Percentiles rank a stretch among this genome's conserved stretches.
phyloP scores from a whole-genome alignment of 2,888 invertebrate genomes.

The Rotaria magnacalcarata region DNA sequence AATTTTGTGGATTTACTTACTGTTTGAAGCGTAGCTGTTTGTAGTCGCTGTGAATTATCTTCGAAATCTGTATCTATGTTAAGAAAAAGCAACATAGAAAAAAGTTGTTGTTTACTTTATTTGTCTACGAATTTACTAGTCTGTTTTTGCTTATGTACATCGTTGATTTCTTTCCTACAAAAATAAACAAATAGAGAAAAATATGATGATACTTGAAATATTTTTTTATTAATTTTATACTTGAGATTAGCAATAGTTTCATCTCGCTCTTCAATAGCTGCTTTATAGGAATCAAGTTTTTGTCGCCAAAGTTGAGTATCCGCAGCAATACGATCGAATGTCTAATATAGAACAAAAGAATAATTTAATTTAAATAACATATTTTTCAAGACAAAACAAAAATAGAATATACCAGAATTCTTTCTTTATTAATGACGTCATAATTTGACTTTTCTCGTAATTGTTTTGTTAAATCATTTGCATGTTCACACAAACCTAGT shows the following conservation, averaged over 20 bases:
- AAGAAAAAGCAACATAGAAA: neutral
- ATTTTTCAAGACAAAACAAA: neutral
- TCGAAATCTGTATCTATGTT: neutral
- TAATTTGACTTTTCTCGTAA: neutral
- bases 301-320: constrained; percentile 14
- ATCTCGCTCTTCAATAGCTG: neutral
- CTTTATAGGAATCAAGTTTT: constrained; percentile 26
- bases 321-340: constrained; percentile 19
- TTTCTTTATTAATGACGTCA: neutral
- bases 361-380: too few relatives aligned
- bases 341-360: neutral
- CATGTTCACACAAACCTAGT: constrained; percentile 32
- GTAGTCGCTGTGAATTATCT: neutral
- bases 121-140: neutral
- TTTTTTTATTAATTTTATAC: neutral
- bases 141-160: neutral
- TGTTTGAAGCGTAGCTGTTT: neutral
- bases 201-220: neutral
- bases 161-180: neutral
- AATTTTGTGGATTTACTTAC: neutral
- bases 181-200: neutral
- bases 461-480: constrained; percentile 5
- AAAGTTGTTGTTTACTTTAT: too few relatives aligned
- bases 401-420: neutral
- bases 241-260: neutral